phyloP scores from a whole-genome alignment of 2,888 invertebrate genomes.

The Xanthia togata region DNA sequence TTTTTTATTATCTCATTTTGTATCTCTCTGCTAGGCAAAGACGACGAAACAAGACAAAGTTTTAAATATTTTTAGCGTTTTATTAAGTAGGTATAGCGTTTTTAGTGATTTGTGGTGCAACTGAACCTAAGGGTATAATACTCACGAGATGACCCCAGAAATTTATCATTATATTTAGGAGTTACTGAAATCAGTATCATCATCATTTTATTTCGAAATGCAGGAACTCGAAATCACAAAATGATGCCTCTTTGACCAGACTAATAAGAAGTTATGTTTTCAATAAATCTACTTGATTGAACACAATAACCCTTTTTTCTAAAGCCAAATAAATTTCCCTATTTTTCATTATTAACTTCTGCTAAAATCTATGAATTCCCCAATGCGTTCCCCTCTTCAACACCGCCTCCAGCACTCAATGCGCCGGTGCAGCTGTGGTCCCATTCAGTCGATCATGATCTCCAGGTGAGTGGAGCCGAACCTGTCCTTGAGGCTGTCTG shows the following conservation, averaged over 20 bases:
- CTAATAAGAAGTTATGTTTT: not conserved
- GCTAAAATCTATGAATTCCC: not conserved
- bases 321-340: not conserved
- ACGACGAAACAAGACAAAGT: not conserved
- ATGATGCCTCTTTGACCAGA: not conserved
- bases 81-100: too few relatives aligned
- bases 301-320: not conserved
- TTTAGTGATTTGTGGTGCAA: not conserved
- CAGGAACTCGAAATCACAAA: not conserved
- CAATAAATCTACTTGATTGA: not conserved
- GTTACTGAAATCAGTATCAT: not conserved
- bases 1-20: not conserved
- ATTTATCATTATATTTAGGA: not conserved
- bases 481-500: slow-evolving; percentile 84
- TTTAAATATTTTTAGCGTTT: not conserved
- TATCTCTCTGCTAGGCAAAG: not conserved
- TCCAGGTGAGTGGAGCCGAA: slow-evolving; percentile 86
- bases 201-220: not conserved
- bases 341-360: not conserved
- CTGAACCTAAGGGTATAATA: not conserved
- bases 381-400: slow-evolving; percentile 12
- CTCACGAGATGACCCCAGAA: not conserved
- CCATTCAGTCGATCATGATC: slow-evolving; percentile 86
- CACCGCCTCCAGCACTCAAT: slow-evolving; percentile 27
- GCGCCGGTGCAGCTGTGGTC: slow-evolving; percentile 38